Base-by-base conservation (phyloP, 2,797 vertebrate genomes). In the Manis crassicaudata region DNA sequence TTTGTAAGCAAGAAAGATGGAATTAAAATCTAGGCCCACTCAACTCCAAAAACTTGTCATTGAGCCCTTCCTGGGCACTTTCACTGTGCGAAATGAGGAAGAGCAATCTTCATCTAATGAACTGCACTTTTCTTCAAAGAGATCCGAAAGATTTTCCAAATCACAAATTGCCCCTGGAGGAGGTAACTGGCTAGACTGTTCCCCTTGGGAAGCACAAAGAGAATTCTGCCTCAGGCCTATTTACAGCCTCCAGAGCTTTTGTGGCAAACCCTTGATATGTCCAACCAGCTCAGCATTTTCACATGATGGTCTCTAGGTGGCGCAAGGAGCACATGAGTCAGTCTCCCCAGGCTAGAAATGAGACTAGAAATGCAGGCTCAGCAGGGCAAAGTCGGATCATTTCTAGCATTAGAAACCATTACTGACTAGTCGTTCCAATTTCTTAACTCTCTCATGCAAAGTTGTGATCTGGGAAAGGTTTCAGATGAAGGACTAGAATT, bases 181-280 rank as follows among this genome's bases (percentile, higher is more conserved):
- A 72, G 43, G 29, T 10, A 54, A 29, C 20, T 23, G 73, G 63
- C 23, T 54, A 73, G 56, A 54, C 7, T 1, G 35, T 29, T 40
- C 62, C 54, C 60, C 35, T 40, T 60, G 3, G 35, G 27, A 46
- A 43, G 79, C 79, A 17, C 23, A 23, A 13, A 72, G 43, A 75
- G 27, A 75, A 40, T 29, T 25, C 27, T 27, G 20, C 37, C 17
- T 7, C 29, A 2, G 4, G 52, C 17, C 12, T 18, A 56, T 27
- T 10, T 21, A 52, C 17, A 37, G 43, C 35, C 23, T 18, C 9
- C 4, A 18, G 18, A 25, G 9, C 25, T 9, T 67, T 18, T 4
- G 0, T 0, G 9, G 25, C 11, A 25, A 46, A 37, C 25, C 0
- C 40, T 8, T 10, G 32, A 11, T 7, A 17, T 2, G 0, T 17